Percentiles rank a stretch among this genome's conserved stretches.
These are phyloP conservation scores for Tricholauxania praeusta DNA, from an alignment of 2,888 invertebrate species.

Conservation along the genomic window DNA sequence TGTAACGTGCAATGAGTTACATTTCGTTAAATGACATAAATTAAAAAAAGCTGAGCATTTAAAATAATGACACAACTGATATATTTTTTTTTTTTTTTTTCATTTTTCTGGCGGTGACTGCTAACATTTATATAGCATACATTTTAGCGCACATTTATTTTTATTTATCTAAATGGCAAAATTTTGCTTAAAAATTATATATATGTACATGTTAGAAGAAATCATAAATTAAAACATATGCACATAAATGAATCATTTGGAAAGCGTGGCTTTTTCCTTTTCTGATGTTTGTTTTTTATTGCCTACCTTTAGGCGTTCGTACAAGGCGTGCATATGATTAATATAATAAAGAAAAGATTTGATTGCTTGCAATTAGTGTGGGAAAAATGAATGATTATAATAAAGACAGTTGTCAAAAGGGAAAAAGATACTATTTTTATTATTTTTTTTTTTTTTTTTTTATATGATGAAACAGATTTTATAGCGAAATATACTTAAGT, in stretches of 20 bases:
- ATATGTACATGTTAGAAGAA: too few relatives aligned
- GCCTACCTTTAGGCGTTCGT: background rate
- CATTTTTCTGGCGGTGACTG: background rate
- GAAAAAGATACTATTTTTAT: too few relatives aligned
- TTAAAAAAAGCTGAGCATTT: constrained; percentile 53
- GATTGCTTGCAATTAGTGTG: background rate
- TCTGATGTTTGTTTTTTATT: constrained; percentile 4
- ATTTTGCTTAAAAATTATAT: too few relatives aligned
- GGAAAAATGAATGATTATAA: background rate
- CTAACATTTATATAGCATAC: too few relatives aligned
- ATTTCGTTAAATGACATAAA: constrained; percentile 59
- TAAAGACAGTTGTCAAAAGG: background rate
- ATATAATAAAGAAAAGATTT: background rate
- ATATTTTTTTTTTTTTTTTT: constrained; percentile 17
- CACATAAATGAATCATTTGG: constrained; percentile 26
- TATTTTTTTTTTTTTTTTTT: too few relatives aligned
- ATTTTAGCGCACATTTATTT: constrained; percentile 16
- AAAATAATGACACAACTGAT: constrained; percentile 58
- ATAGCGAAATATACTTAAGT: too few relatives aligned
- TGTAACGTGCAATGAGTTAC: constrained; percentile 39
- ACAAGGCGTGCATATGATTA: too few relatives aligned
- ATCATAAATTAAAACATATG: too few relatives aligned
- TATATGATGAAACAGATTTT: too few relatives aligned
- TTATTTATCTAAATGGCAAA: constrained; percentile 23
- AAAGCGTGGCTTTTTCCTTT: constrained; percentile 22